Evolutionary conservation across 2,113 vertebrate genomes (phyloP).

Genomic region (Rhodinocichla rosea): DNA sequence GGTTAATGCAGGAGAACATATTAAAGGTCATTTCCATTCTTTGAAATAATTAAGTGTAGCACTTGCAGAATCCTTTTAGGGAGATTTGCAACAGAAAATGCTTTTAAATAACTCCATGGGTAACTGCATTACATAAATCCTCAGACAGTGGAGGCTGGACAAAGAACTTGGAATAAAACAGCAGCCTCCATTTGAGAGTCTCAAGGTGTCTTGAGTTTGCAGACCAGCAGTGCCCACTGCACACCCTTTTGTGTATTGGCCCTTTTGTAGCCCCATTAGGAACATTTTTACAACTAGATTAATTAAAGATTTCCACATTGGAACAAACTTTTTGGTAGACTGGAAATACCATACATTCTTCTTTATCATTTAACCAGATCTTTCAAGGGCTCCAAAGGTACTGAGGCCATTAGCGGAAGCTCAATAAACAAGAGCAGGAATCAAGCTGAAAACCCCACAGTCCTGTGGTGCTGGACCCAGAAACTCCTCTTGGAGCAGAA

Average conservation of each 20-base stretch:
- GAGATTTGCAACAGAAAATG: slow-evolving; percentile 17
- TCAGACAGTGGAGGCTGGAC: not conserved
- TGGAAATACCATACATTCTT: not conserved
- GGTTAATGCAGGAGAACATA: not conserved
- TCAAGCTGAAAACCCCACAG: not conserved
- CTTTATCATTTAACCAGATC: not conserved
- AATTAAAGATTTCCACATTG: not conserved
- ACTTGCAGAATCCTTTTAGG: slow-evolving; percentile 1
- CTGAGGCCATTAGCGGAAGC: not conserved
- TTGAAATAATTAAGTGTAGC: slow-evolving; percentile 43
- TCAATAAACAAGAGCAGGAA: not conserved
- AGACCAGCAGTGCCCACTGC: not conserved
- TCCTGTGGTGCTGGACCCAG: not conserved
- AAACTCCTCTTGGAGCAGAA: not conserved
- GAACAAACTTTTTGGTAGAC: not conserved
- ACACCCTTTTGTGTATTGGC: not conserved
- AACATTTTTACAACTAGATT: not conserved
- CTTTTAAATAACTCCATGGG: slow-evolving; percentile 10
- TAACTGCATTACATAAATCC: slow-evolving; percentile 34
- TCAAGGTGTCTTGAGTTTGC: not conserved
- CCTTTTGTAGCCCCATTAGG: not conserved
- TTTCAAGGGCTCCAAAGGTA: not conserved
- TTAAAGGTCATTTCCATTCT: slow-evolving; percentile 39
- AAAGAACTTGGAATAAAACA: not conserved
- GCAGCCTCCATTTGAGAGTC: not conserved